phyloP scores from a whole-genome alignment of 2,888 invertebrate species.

The Drosophila melanocephala region DNA sequence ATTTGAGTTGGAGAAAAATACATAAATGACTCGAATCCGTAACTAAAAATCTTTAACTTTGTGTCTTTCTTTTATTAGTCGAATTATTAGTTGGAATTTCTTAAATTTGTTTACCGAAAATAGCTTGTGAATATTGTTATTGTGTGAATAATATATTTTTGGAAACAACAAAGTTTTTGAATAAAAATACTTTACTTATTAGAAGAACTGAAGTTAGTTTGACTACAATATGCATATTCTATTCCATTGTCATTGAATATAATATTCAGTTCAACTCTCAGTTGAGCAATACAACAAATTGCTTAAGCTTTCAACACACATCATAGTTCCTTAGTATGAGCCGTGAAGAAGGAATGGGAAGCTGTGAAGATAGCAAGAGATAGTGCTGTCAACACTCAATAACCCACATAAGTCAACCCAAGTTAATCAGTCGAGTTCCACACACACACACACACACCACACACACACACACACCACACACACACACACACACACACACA shows the following conservation, averaged over 20 bases:
- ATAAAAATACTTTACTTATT: background rate
- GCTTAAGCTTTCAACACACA: background rate
- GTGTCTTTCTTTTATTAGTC: background rate
- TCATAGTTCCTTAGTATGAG: background rate
- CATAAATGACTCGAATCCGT: background rate
- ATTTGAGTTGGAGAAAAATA: background rate
- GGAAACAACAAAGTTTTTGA: background rate
- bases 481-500: background rate
- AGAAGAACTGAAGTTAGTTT: too few relatives aligned
- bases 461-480: slow-evolving; percentile 3
- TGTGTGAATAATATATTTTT: background rate
- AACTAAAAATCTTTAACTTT: background rate
- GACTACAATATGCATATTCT: background rate
- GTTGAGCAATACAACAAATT: background rate
- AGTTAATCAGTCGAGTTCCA: slow-evolving; percentile 40
- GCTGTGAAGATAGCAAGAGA: background rate
- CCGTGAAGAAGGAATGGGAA: background rate
- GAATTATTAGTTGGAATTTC: background rate
- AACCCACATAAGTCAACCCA: slow-evolving; percentile 46
- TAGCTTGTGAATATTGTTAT: background rate
- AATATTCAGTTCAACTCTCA: background rate
- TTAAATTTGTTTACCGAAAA: background rate
- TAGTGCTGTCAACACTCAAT: slow-evolving; percentile 29
- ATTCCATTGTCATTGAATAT: background rate
- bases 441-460: background rate